Base-by-base conservation (phyloP, 2,797 vertebrate genomes). In the Tragopan temminckii region DNA sequence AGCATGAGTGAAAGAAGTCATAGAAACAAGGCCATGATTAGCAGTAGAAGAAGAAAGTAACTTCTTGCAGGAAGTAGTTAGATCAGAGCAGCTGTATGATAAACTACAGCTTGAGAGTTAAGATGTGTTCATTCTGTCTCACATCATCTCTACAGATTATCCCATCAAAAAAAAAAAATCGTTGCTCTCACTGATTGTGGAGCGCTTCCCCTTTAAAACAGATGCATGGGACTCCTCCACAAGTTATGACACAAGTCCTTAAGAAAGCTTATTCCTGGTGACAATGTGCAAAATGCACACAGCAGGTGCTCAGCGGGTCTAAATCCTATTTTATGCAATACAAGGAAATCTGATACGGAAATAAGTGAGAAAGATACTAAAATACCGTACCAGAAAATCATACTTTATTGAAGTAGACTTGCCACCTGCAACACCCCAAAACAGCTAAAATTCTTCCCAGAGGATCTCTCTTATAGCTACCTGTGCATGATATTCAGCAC, bases 81-180 rank as follows among this genome's bases (percentile, higher is more conserved):
- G n/a, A 83, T 58, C 29, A 58, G 18, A 80, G 45, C 13, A 76
- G n/a, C 24, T 59, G 0, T 9, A 64, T 20, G n/a, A 17, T 2
- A 58, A 66, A 13, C 20, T 24, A 42, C 18, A 89, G 58, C 9
- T 29, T 10, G 29, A 67, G 18, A 89, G 13, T 50, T 46, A 70
- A 77, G n/a, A 13, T 38, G 15, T 7, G 19, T n/a, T 75, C 9
- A 25, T 25, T 58, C 29, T 17, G 20, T 33, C 25, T 33, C n/a
- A 75, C 16, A 45, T 15, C 16, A 9, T 13, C 53, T 13, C 45
- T 85, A 52, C 16, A 69, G 11, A 55, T 3, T 2, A 84, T 0
- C 7, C 14, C 24, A 31, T 33, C 5, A 43, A 43, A n/a, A 7
- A 14, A 78, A 2, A 13, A 17, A 1, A 0, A 2, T 20, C 27